Evolutionary conservation across 2,888 invertebrate genomes (phyloP).

Genomic region (Globia sparganii): DNA sequence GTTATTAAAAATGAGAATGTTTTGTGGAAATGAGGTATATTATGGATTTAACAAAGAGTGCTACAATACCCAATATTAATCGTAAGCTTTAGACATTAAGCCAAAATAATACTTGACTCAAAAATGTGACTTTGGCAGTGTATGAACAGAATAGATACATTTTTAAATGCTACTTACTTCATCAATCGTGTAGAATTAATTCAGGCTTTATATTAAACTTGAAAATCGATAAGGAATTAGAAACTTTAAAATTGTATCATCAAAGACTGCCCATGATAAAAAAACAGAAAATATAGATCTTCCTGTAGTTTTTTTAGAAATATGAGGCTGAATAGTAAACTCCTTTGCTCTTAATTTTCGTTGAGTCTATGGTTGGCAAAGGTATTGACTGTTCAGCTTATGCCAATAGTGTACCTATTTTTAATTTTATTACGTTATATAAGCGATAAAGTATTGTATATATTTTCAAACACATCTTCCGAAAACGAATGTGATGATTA

Average conservation of each 20-base stretch:
- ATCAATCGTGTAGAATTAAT: slow-evolving; percentile 32
- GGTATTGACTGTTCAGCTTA: slow-evolving; percentile 27
- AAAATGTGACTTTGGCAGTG: slow-evolving; percentile 27
- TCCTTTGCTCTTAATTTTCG: slow-evolving; percentile 27
- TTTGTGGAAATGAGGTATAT: slow-evolving; percentile 12
- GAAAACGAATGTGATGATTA: slow-evolving; percentile 29
- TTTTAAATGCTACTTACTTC: slow-evolving; percentile 14
- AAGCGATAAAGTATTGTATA: slow-evolving; percentile 34
- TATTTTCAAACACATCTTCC: slow-evolving; percentile 12
- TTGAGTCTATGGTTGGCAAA: slow-evolving; percentile 24
- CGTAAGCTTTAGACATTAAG: slow-evolving; percentile 21
- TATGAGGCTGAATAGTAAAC: slow-evolving; percentile 40
- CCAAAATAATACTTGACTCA: neutral
- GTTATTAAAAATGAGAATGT: neutral
- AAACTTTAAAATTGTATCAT: slow-evolving; percentile 63
- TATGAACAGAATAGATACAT: neutral
- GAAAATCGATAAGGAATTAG: slow-evolving; percentile 42
- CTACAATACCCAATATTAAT: slow-evolving; percentile 42
- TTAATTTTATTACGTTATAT: slow-evolving; percentile 1
- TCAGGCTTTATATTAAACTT: slow-evolving; percentile 40
- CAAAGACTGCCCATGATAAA: slow-evolving; percentile 74
- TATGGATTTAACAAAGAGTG: slow-evolving; percentile 25
- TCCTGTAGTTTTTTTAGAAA: slow-evolving; percentile 63
- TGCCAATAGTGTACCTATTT: neutral
- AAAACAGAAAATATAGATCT: slow-evolving; percentile 69